These are phyloP conservation scores for Neuroterus valhalla DNA, from an alignment of 1,140 invertebrate genomes.

Conservation along the genomic window DNA sequence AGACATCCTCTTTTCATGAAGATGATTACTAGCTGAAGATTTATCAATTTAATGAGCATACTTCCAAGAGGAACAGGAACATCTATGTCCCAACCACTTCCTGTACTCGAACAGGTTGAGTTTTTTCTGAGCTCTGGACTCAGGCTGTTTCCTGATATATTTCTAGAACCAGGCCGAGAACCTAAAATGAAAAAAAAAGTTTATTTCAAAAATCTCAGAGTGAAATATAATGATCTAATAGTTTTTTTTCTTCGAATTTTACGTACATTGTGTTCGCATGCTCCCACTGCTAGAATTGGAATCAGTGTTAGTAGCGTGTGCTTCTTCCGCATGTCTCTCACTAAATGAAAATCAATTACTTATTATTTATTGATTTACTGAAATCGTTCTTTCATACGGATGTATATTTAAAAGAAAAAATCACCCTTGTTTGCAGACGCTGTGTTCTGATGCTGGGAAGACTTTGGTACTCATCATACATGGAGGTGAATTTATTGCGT, in stretches of 20 bases:
- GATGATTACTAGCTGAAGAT: background rate
- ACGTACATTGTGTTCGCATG: conserved; percentile 61
- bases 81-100: conserved; percentile 69
- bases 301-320: conserved; percentile 30
- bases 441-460: conserved; percentile 76
- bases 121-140: conserved; percentile 59
- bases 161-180: conserved; percentile 64
- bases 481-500: conserved; percentile 82
- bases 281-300: conserved; percentile 64
- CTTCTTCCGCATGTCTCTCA: conserved; percentile 62
- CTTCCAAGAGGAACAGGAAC: conserved; percentile 56
- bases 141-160: conserved; percentile 63
- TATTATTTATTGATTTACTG: too few species aligned
- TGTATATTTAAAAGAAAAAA: conserved; percentile 33
- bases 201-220: background rate
- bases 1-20: background rate
- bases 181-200: conserved; percentile 47
- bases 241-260: background rate
- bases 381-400: background rate
- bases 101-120: conserved; percentile 65
- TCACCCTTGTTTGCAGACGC: conserved; percentile 66
- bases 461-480: conserved; percentile 86
- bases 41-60: conserved; percentile 47
- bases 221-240: background rate
- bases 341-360: conserved; percentile 47